Percentiles rank a stretch among this genome's conserved stretches.
Evolutionary conservation across 2,113 vertebrate species (phyloP).

Genomic region (Cyanoramphus novaezelandiae): DNA sequence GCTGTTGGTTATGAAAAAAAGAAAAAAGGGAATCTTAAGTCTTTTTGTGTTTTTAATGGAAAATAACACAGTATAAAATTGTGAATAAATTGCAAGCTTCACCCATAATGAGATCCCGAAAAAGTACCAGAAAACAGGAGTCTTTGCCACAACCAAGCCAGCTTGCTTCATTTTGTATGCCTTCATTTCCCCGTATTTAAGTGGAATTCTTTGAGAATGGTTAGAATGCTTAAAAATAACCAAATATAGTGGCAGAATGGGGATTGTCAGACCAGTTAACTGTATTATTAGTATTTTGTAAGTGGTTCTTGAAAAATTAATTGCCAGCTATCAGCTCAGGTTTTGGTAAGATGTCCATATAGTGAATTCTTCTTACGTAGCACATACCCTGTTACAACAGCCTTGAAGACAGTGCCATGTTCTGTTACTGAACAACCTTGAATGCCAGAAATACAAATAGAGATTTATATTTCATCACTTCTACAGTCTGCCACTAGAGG

Average conservation of each 20-base stretch:
- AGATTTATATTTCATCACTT: neutral
- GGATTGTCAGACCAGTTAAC: neutral
- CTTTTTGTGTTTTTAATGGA: neutral
- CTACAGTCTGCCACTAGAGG: neutral
- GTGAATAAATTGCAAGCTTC: neutral
- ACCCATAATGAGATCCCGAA: neutral
- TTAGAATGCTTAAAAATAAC: neutral
- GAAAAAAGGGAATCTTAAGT: neutral
- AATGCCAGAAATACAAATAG: neutral
- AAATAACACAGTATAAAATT: neutral
- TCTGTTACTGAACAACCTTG: neutral
- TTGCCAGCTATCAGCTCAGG: neutral
- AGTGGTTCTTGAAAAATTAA: neutral
- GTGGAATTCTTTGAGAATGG: neutral
- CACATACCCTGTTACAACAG: neutral
- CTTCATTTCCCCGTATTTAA: neutral
- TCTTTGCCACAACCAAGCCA: neutral
- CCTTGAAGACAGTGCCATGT: neutral
- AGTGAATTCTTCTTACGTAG: neutral
- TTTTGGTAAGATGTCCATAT: neutral
- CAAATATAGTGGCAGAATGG: neutral
- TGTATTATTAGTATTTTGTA: neutral
- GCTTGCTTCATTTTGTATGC: neutral
- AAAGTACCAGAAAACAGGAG: neutral
- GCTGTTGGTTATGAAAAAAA: neutral